Evolutionary conservation across 37 sponge, comb jelly and placozoan genomes (phyloP).

Genomic region (Mnemiopsis leidyi): DNA sequence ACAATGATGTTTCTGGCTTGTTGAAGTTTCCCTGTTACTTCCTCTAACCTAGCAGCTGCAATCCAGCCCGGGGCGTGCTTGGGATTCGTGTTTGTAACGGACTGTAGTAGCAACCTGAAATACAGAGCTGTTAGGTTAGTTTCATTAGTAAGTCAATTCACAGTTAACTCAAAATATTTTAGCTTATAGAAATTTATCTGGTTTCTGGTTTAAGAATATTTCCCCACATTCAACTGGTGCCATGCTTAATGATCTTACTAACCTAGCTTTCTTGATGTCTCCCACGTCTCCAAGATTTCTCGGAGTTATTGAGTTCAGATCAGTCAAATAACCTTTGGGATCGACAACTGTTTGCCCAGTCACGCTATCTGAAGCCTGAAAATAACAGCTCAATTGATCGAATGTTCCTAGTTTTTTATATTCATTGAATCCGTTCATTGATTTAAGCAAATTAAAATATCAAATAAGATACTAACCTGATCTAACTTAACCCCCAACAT

Average conservation of each 20-base stretch:
- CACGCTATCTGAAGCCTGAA: constrained; percentile 97
- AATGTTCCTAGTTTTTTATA: neutral
- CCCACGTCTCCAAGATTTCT: constrained; percentile 81
- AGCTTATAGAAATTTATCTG: too few species aligned
- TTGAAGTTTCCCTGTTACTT: constrained; percentile 95
- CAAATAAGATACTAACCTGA: constrained; percentile 72
- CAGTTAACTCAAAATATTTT: too few species aligned
- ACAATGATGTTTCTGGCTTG: constrained; percentile 89
- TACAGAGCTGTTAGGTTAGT: neutral
- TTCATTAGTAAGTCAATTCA: neutral
- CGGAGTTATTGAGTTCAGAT: constrained; percentile 93
- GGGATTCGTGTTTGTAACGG: constrained; percentile 94
- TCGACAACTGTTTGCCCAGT: constrained; percentile 98
- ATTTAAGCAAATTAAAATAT: neutral
- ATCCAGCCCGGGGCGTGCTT: constrained; percentile 99
- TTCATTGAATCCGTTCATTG: too few species aligned
- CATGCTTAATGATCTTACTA: too few species aligned
- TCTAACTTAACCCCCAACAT: constrained; percentile 94
- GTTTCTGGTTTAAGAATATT: too few species aligned
- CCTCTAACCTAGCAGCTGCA: constrained; percentile 95
- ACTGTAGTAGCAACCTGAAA: constrained; percentile 84
- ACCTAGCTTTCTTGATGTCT: constrained; percentile 80
- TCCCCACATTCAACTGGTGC: too few species aligned
- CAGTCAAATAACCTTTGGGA: constrained; percentile 96
- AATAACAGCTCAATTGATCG: too few species aligned